phyloP scores from a whole-genome alignment of 2,113 vertebrate genomes.

The Calypte anna region DNA sequence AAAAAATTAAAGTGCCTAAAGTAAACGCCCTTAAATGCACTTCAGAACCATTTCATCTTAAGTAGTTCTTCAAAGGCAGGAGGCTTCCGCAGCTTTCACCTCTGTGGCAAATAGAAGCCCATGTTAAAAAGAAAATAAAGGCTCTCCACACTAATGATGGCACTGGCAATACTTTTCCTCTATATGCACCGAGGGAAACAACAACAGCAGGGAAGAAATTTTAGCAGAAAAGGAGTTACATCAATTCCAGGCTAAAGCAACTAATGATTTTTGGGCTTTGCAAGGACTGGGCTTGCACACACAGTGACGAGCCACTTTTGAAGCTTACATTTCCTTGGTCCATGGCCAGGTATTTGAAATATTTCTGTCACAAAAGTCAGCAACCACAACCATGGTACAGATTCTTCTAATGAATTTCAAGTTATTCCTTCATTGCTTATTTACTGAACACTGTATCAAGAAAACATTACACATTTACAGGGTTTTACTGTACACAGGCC shows the following conservation, averaged over 20 bases:
- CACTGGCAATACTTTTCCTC: background rate
- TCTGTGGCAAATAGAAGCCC: background rate
- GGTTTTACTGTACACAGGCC: background rate
- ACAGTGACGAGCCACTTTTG: background rate
- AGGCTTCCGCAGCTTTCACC: conserved; percentile 35
- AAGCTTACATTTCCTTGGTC: background rate
- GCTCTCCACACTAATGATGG: background rate
- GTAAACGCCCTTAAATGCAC: conserved; percentile 69
- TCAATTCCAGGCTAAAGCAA: background rate
- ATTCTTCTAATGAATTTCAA: background rate
- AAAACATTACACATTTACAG: background rate
- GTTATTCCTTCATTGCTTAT: background rate
- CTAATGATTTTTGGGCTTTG: background rate
- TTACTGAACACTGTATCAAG: background rate
- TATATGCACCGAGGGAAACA: background rate
- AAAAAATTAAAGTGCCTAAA: conserved; percentile 63
- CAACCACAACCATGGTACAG: background rate
- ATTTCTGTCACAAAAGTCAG: background rate
- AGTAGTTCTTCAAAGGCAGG: conserved; percentile 69
- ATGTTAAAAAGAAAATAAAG: background rate
- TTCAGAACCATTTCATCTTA: conserved; percentile 72
- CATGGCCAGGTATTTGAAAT: background rate
- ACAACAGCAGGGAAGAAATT: background rate
- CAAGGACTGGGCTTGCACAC: background rate
- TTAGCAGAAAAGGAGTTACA: background rate